phyloP scores from a whole-genome alignment of 1,140 invertebrate species.

The Argopecten irradians region DNA sequence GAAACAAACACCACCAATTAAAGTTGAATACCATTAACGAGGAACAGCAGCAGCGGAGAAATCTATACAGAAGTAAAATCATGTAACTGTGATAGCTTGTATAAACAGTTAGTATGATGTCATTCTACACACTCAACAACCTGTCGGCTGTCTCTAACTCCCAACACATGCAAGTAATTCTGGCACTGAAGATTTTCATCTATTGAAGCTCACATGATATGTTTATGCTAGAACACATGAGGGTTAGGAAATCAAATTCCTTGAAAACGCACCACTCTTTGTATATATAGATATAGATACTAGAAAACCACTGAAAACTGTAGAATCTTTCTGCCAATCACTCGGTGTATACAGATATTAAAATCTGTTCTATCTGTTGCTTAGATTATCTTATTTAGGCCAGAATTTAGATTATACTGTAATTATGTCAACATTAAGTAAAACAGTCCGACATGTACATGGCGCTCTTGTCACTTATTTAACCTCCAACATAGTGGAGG shows the following conservation, averaged over 20 bases:
- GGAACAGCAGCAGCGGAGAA: background rate
- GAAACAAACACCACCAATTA: background rate
- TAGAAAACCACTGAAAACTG: background rate
- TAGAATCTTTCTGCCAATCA: background rate
- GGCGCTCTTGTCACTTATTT: too few relatives aligned
- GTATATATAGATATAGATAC: background rate
- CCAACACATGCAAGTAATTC: background rate
- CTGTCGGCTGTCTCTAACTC: background rate
- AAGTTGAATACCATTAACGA: background rate
- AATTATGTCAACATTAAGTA: too few relatives aligned
- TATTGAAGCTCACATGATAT: background rate
- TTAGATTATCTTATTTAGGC: background rate
- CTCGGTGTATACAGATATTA: background rate
- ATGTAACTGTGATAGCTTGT: too few relatives aligned
- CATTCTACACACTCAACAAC: background rate
- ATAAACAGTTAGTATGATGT: background rate
- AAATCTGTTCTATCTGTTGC: background rate
- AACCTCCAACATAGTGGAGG: too few relatives aligned
- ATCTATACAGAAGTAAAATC: background rate
- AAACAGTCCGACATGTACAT: too few relatives aligned
- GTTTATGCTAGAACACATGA: background rate
- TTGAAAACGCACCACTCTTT: background rate
- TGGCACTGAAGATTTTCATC: background rate
- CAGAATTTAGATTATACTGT: too few relatives aligned
- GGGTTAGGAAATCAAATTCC: conserved; percentile 5